Base-by-base conservation (phyloP, 2,113 vertebrate genomes). In the Spea multiplicata region DNA sequence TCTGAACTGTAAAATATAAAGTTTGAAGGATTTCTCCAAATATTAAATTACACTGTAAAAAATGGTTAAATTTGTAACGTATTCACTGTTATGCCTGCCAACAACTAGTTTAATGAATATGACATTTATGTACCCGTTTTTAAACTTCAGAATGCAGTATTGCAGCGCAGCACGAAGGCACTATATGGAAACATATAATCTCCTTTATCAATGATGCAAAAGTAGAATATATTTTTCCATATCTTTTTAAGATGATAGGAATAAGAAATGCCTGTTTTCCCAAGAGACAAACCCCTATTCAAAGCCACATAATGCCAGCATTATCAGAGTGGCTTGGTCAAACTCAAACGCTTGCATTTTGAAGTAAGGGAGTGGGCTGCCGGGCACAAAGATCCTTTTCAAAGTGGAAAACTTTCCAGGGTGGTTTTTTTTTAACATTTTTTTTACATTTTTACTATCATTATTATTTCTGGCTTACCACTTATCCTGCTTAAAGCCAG, bases 381-480 rank as follows among this genome's bases (percentile, higher is more conserved):
- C 4, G 9, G 44, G 52, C 65, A 80, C 78, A 80, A 80, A 74
- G 78, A 80, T 72, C 78, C 71, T 49, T 74, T 74, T 80, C 44
- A 80, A 74, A 74, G 17, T 52, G 46, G 4, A 74, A 74, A 68
- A 72, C 64, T 74, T 61, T 80, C 64, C 78, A 68, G 49, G 17
- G 17, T 16, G 10, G 55, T 67, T 75, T 74, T 44, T 73, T 9
- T 46, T n/a, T n/a, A n/a, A n/a, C n/a, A n/a, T n/a, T n/a, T 77
- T 69, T 64, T 61, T 50, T 57, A 30, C 30, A 30, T 30, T 30
- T 30, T 30, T 71, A 71, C 64, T 49, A 77, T 77, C 16, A 78
- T 71, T 80, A 80, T 73, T 80, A 68, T 80, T 80, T 80, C 71
- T 80, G 71, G 78, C 78, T 73, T 17, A 44, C 65, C 61, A 50